Evolutionary conservation across 2,888 invertebrate genomes (phyloP), one percentile per base, ranked within the genome.

Genomic region (Luperina testacea): DNA sequence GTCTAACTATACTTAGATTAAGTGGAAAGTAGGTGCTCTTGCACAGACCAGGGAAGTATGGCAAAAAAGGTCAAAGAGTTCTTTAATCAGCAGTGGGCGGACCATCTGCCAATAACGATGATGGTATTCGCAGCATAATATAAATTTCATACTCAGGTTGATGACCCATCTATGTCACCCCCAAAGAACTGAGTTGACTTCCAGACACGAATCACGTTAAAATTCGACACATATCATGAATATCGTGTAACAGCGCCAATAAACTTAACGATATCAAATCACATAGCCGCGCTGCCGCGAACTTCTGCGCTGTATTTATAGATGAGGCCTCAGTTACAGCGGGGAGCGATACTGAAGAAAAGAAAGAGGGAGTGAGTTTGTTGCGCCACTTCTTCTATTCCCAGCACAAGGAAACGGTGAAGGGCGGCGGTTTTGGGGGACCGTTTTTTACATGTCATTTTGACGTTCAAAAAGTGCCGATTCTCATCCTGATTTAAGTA

Each of bases 251-350:
- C 72, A 77, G 51, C 79, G 57, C 77, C 81, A 80, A 78, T 87
- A 85, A 80, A 90, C 69, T 76, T 82, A 80, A 88, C 87, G 80
- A 88, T 86, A 89, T 88, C 84, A 81, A 84, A 86, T 88, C 84
- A 78, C 77, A 89, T 79, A 80, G 83, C 69, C 32, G 72, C 64
- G 72, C 77, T 75, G 32, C 81, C 78, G 74, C 85, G 76, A 85
- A 89, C 85, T 90, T 89, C 76, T 85, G 80, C 77, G 82, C 88
- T 89, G 87, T 90, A 87, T 82, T 76, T 78, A 76, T 81, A 75
- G 65, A 65, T 74, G 61, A 64, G 77, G 89, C 8, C 38, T 53
- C 38, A 81, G 27, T 78, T 78, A 48, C 7, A 82, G 87, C 89
- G 87, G 69, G n/a, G n/a, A 86, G 67, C 53, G 73, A 17, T 2